Evolutionary conservation across 2,888 invertebrate species (phyloP), one percentile per base, ranked within the genome.

Genomic region (Lagria hirta): DNA sequence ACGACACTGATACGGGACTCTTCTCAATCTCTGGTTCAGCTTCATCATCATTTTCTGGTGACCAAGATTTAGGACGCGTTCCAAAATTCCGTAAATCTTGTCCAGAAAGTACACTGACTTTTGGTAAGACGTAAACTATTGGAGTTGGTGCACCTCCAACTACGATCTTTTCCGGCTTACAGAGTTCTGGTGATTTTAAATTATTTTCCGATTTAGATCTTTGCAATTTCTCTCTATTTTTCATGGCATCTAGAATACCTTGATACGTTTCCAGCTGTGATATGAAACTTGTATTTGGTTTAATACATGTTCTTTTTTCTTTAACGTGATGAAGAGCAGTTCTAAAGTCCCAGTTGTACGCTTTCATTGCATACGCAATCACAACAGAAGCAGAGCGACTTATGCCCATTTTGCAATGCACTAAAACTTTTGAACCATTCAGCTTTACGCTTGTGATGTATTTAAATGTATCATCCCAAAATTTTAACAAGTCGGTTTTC

Each of bases 381-480:
- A 97, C 98, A 14, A 97, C 97, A 2, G 96, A 96, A 3, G 98
- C 97, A 13, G 98, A 98, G 53, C 98, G 80, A 70, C 96, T 97
- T 48, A 99, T 92, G 13, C 99, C 99, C 95, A 98, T 98, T 76
- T 98, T 98, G 73, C 99, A 99, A 72, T 99, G 98, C 33, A 99
- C 98, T 61, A 99, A 77, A 41, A 96, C 95, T 74, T 94, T 94
- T 42, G 91, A 92, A 40, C 91, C 91, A 63, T 88, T 86, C 60
- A 87, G 84, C 70, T 84, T 85, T 37, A 96, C 97, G 72, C 89
- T 87, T 54, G 86, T 86, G 66, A 99, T 98, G 75, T 97, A 99
- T 70, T 90, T 92, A 75, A 86, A 96, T 32, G 98, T 98, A 68
- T 93, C 86, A 71, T 98, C 96, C 96, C 98, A 98, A 72, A 98